Evolutionary conservation across 2,888 invertebrate species (phyloP).

Genomic region (Lapara coniferarum): DNA sequence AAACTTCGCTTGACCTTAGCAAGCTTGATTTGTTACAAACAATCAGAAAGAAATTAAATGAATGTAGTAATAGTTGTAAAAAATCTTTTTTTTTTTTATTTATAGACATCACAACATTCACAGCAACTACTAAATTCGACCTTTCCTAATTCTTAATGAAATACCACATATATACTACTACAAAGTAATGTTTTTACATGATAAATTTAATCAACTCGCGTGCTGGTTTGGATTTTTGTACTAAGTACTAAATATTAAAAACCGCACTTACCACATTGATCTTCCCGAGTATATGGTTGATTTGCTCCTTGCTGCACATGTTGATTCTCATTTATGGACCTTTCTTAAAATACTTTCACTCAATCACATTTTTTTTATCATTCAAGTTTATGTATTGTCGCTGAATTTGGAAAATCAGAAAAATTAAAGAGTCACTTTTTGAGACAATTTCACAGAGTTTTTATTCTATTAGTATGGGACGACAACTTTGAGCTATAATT

Average conservation of each 20-base stretch:
- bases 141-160: background rate
- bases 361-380: conserved; percentile 62
- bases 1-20: background rate
- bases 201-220: background rate
- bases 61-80: no score
- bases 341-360: conserved; percentile 38
- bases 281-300: conserved; percentile 88
- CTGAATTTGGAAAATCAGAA: conserved; percentile 14
- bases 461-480: background rate
- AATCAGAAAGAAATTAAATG: background rate
- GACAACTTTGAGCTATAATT: no score
- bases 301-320: conserved; percentile 89
- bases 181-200: background rate
- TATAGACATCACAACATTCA: no score
- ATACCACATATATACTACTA: background rate
- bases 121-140: background rate
- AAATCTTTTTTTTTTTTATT: no score
- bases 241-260: background rate
- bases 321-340: conserved; percentile 43
- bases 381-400: conserved; percentile 40
- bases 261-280: conserved; percentile 87
- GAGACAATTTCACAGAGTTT: conserved; percentile 14
- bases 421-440: conserved; percentile 11
- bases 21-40: background rate
- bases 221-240: background rate